phyloP scores from a whole-genome alignment of 1,140 invertebrate species.

The Diuraphis noxia region DNA sequence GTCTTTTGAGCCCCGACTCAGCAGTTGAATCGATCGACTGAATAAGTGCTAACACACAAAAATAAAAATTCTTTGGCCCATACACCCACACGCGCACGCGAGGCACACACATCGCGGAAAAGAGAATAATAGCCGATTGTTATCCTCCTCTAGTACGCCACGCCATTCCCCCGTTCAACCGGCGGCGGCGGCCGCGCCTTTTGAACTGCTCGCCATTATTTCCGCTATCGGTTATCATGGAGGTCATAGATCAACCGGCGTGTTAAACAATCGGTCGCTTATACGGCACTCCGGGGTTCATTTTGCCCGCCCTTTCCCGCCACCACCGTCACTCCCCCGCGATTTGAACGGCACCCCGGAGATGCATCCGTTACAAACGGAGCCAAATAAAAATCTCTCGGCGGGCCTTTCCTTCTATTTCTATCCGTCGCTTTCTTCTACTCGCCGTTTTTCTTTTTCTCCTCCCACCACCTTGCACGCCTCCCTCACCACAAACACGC shows the following conservation, averaged over 20 bases:
- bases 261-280: conserved; percentile 51
- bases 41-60: background rate
- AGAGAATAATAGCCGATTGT: conserved; percentile 49
- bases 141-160: background rate
- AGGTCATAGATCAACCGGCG: conserved; percentile 49
- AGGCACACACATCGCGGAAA: background rate
- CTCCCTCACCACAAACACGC: too few species aligned
- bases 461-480: background rate
- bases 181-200: background rate
- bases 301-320: background rate
- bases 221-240: conserved; percentile 49
- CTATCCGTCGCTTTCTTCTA: background rate
- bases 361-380: conserved; percentile 41
- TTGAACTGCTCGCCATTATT: conserved; percentile 28
- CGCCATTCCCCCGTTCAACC: background rate
- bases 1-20: background rate
- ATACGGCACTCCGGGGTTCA: conserved; percentile 48
- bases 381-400: conserved; percentile 41
- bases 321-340: background rate
- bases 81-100: background rate
- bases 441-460: background rate
- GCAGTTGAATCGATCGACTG: background rate
- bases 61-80: background rate
- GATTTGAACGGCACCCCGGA: conserved; percentile 38
- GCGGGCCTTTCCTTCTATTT: background rate